phyloP scores from a whole-genome alignment of 2,113 vertebrate genomes.

The Muntiacus muntjak region DNA sequence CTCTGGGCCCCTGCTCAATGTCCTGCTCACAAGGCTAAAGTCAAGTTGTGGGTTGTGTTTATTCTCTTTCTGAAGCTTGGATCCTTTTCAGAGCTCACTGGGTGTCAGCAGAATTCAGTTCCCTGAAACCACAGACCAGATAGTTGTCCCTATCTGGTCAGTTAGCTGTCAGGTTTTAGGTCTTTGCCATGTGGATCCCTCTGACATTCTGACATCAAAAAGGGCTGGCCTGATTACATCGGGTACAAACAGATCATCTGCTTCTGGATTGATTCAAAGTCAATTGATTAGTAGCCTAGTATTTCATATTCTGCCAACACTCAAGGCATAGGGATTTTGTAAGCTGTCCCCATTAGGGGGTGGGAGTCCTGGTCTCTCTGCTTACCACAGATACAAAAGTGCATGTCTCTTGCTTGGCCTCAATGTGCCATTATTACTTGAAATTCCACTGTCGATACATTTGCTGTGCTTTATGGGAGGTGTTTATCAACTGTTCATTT shows the following conservation, averaged over 20 bases:
- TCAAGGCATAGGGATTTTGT: neutral
- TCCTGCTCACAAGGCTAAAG: neutral
- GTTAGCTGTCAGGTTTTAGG: too few relatives aligned
- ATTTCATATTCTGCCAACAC: neutral
- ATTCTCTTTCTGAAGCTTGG: neutral
- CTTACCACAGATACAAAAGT: neutral
- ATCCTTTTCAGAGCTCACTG: neutral
- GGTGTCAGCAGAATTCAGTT: neutral
- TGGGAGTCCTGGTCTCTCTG: neutral
- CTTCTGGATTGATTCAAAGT: neutral
- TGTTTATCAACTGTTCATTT: neutral
- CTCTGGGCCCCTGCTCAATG: rapidly evolving
- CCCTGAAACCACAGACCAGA: neutral
- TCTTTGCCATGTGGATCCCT: neutral
- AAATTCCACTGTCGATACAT: neutral
- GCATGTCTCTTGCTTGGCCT: neutral
- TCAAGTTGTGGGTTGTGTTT: neutral
- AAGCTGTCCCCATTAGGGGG: rapidly evolving
- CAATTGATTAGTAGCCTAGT: neutral
- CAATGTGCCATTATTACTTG: neutral
- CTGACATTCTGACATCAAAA: neutral
- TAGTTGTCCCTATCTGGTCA: rapidly evolving
- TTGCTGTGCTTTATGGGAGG: neutral
- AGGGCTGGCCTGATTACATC: neutral
- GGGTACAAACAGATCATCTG: neutral